These are phyloP conservation scores for Oscheius sp. DNA, from an alignment of 2,888 invertebrate genomes.

Conservation along the genomic window DNA sequence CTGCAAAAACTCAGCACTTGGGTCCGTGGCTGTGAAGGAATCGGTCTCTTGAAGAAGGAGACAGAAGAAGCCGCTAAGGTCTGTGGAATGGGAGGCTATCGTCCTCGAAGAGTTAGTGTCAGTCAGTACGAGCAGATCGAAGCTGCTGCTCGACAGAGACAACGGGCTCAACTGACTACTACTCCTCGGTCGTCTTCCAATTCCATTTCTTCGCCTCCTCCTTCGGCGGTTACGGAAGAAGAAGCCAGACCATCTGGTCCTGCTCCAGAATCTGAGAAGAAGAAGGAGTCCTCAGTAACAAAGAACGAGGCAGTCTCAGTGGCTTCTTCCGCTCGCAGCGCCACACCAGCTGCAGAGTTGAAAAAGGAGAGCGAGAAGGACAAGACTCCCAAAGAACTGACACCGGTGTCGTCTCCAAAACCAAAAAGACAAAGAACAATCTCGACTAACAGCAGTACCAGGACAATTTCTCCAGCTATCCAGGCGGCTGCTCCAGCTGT, in stretches of 20 bases:
- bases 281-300: too few relatives aligned
- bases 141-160: conserved; percentile 17
- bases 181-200: not conserved
- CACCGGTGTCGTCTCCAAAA: not conserved
- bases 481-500: not conserved
- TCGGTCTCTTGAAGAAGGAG: not conserved
- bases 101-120: conserved; percentile 23
- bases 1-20: not conserved
- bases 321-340: not conserved
- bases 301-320: too few relatives aligned
- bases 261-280: too few relatives aligned
- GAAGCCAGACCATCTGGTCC: too few relatives aligned
- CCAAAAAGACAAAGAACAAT: conserved; percentile 11
- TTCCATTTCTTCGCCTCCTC: not conserved
- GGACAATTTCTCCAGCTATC: conserved; percentile 6
- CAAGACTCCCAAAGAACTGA: conserved; percentile 5
- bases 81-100: conserved; percentile 25
- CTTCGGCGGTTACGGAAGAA: not conserved
- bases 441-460: conserved; percentile 3
- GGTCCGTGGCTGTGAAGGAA: conserved; percentile 1
- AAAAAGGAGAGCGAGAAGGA: conserved; percentile 4
- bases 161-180: not conserved
- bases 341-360: conserved; percentile 1
- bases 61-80: not conserved
- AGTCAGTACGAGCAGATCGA: conserved; percentile 26